Conservation (phyloP, 2,797 vertebrate genomes). For the Fistularia tabacaria region DNA sequence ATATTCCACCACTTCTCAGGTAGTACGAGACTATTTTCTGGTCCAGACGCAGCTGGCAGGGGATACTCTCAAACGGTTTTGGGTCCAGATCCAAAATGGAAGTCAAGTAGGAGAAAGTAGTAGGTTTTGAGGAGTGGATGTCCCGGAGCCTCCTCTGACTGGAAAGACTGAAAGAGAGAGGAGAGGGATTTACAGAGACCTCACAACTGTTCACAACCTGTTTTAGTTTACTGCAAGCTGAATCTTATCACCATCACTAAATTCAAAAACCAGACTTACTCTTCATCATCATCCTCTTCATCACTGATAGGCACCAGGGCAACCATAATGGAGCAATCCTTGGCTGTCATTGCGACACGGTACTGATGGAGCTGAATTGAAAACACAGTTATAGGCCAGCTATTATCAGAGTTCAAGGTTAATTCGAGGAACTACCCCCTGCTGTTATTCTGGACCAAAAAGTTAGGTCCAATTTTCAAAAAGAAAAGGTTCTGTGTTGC, state of each 20-base stretch:
- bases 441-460: background rate
- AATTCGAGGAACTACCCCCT: too few relatives aligned
- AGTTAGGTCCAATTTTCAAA: background rate
- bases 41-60: constrained; percentile 88
- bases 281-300: constrained; percentile 80
- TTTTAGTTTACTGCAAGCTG: too few relatives aligned
- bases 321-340: constrained; percentile 97
- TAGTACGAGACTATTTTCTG: constrained; percentile 90
- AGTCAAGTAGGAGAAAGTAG: constrained; percentile 83
- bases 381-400: constrained; percentile 1
- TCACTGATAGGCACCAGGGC: constrained; percentile 84
- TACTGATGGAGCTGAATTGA: constrained; percentile 88
- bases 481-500: background rate
- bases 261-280: too few relatives aligned
- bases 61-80: constrained; percentile 91
- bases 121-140: constrained; percentile 46
- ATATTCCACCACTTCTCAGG: constrained; percentile 73
- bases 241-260: too few relatives aligned
- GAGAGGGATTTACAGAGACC: background rate
- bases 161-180: constrained; percentile 13
- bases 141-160: constrained; percentile 45
- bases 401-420: background rate
- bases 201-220: too few relatives aligned
- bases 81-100: constrained; percentile 95
- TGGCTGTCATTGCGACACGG: constrained; percentile 93